A percentile compares a stretch with the other conserved stretches of the same genome.
phyloP scores from a whole-genome alignment of 2,888 invertebrate species.

The Melanchra persicariae region DNA sequence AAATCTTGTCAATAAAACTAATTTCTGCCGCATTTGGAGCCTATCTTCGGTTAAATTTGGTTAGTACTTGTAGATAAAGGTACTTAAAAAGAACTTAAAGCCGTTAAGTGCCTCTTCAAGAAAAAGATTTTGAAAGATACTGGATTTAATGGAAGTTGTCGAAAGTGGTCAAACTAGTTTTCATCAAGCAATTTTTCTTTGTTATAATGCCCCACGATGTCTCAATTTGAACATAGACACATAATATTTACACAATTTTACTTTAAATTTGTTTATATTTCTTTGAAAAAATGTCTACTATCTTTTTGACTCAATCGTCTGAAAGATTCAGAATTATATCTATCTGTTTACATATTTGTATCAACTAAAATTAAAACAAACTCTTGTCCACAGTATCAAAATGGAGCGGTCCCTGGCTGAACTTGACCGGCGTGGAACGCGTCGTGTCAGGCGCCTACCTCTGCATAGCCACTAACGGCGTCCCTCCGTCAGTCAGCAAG shows the following conservation, averaged over 20 bases:
- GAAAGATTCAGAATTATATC: too few species aligned
- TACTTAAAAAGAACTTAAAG: constrained; percentile 29
- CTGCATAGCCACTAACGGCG: constrained; percentile 92
- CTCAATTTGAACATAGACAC: not conserved
- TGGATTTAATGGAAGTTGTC: constrained; percentile 12
- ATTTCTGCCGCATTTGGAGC: constrained; percentile 14
- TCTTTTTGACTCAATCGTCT: too few species aligned
- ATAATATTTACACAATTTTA: not conserved
- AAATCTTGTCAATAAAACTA: constrained; percentile 23
- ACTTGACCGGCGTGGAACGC: constrained; percentile 90
- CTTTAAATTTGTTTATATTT: too few species aligned
- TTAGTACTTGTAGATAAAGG: constrained; percentile 29
- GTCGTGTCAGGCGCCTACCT: constrained; percentile 92
- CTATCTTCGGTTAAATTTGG: constrained; percentile 11
- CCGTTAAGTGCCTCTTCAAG: constrained; percentile 19
- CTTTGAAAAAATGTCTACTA: too few species aligned
- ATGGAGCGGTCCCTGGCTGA: constrained; percentile 90
- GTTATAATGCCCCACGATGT: not conserved
- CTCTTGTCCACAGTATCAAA: constrained; percentile 85
- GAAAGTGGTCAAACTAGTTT: constrained; percentile 2
- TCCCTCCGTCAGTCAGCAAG: constrained; percentile 89
- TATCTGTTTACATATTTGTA: too few species aligned
- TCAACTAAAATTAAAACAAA: not conserved
- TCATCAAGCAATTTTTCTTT: not conserved
- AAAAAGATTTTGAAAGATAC: constrained; percentile 26